These are phyloP conservation scores for Drosophila pectinifera DNA, from an alignment of 1,140 invertebrate genomes.

Conservation along the genomic window DNA sequence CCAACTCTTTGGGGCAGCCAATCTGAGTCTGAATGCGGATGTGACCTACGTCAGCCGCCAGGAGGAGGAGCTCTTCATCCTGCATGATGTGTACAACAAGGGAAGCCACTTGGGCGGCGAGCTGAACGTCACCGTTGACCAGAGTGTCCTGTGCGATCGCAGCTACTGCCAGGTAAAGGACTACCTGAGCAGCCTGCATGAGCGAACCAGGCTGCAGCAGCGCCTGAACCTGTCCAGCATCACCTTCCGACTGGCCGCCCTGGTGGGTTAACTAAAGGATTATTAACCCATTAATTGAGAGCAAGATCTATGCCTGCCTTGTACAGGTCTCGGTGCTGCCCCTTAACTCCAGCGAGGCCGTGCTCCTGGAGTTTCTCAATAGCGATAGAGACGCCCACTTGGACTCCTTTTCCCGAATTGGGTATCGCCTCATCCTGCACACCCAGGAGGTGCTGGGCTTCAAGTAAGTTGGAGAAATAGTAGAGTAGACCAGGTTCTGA, in stretches of 20 bases:
- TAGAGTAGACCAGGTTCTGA: not conserved
- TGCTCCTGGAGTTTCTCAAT: conserved; percentile 43
- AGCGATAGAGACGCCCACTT: conserved; percentile 45
- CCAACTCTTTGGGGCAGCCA: conserved; percentile 43
- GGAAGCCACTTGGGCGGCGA: conserved; percentile 71
- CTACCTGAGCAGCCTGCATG: conserved; percentile 64
- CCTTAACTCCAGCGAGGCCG: conserved; percentile 32
- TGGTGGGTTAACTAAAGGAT: conserved; percentile 44
- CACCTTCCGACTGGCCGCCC: conserved; percentile 63
- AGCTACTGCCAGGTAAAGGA: conserved; percentile 38
- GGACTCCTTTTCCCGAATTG: conserved; percentile 65
- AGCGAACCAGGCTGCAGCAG: conserved; percentile 54
- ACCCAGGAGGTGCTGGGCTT: conserved; percentile 62
- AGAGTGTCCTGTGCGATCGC: conserved; percentile 54
- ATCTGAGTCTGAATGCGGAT: conserved; percentile 73
- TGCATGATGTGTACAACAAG: conserved; percentile 78
- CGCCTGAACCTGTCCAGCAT: conserved; percentile 60
- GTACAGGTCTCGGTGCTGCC: conserved; percentile 53
- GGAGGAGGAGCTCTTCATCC: conserved; percentile 24
- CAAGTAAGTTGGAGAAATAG: conserved; percentile 38
- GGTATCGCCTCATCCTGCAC: conserved; percentile 50
- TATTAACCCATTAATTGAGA: not conserved
- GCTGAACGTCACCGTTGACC: conserved; percentile 75
- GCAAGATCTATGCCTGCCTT: not conserved
- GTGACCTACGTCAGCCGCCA: conserved; percentile 45